Conservation (phyloP, 2,888 invertebrate species). For the Acanthosepion pharaonis region DNA sequence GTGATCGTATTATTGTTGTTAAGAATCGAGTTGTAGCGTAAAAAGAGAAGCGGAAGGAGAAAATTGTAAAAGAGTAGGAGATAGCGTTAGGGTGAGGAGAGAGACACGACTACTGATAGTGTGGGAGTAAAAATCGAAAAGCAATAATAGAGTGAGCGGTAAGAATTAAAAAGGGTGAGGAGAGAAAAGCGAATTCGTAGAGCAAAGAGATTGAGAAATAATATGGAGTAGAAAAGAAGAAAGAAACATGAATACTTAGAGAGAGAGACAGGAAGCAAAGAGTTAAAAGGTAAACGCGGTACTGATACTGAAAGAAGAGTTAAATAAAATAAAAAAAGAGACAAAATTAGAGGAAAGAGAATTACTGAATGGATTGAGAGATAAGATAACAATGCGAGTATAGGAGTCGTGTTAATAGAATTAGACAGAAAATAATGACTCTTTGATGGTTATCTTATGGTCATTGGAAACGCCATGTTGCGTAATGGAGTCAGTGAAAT, state of each 20-base stretch:
- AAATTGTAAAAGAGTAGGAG: not conserved
- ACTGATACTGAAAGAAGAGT: too few species aligned
- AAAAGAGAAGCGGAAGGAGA: not conserved
- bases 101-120: not conserved
- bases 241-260: not conserved
- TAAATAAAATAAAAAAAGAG: not conserved
- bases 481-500: not conserved
- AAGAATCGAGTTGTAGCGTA: constrained; percentile 12
- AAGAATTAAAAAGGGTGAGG: not conserved
- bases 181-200: not conserved
- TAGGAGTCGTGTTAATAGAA: too few species aligned
- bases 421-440: too few species aligned
- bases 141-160: not conserved
- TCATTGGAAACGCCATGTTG: too few species aligned
- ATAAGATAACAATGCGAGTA: too few species aligned
- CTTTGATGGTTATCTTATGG: too few species aligned
- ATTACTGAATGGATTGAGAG: not conserved
- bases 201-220: not conserved
- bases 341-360: not conserved
- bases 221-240: not conserved
- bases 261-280: not conserved
- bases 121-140: not conserved
- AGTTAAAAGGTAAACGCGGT: not conserved
- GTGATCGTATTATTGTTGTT: not conserved
- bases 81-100: not conserved